Evolutionary conservation across 2,113 vertebrate genomes (phyloP), one percentile per base, ranked within the genome.

Genomic region (Cebus imitator): DNA sequence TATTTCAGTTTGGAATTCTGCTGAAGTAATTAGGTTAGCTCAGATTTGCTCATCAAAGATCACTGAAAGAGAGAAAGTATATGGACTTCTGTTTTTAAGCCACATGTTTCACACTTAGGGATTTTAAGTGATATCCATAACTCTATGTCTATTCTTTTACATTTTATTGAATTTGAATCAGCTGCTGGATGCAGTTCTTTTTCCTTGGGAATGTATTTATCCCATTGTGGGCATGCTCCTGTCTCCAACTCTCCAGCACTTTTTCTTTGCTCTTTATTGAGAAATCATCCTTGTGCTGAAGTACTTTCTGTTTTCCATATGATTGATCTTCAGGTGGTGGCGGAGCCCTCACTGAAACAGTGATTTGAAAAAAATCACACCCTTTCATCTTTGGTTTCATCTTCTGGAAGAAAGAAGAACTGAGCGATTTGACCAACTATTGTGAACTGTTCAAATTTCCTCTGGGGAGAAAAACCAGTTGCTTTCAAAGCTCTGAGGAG

Each of bases 21-120:
- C 88, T 97, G 58, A 43, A 92, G 95, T 92, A 97, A 98, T 98
- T 98, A 97, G 79, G 85, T 96, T 73, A 85, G 32, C 27, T 94
- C 90, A 37, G 86, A 96, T 98, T 91, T 96, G 70, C 32, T 93
- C 23, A 85, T 81, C 57, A 95, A 82, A 92, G 50, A 87, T 91
- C 32, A 90, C 76, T 17, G 40, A 93, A 91, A 95, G 83, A 48
- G 45, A 27, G 58, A 92, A 93, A 43, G 25, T 82, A 57, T 17
- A 4, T 6, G 40, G 7, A 32, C 35, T 76, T 87, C 2, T 40
- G 6, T 43, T 87, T n/a, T 82, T 89, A 91, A 91, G 50, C 10
- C 58, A 37, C 73, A 68, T 37, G 21, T 37, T 17, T 68, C 83
- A 93, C 2, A 27, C 23, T 43, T 20, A 45, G 27, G 20, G 30